Base-by-base conservation (phyloP, 1,140 invertebrate species). In the Zaprionus nigranus region DNA sequence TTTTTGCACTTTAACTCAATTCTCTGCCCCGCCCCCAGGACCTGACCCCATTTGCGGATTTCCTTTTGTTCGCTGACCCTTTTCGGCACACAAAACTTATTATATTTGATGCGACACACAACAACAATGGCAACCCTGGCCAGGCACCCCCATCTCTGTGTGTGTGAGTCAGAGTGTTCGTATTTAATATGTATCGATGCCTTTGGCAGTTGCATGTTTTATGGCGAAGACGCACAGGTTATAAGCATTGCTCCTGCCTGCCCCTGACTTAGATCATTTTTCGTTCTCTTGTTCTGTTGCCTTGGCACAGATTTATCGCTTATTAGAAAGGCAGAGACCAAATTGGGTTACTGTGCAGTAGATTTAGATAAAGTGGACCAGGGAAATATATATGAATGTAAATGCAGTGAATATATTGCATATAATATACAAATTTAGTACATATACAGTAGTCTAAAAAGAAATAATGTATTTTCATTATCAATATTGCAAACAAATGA, bases 171-270 rank as follows among this genome's bases (percentile, higher is more conserved):
- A 66, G 73, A 53, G 57, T 65, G 79, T 40, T 54, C 82, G 73
- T 86, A 87, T 87, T 86, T 79, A 87, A 87, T 86, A 87, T 70
- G 70, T 80, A 78, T 81, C 67, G 67, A 69, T 81, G 70, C 71
- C 78, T 83, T 67, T 83, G 81, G 77, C 80, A 88, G 76, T 69
- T 80, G 72, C 58, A 58, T 65, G 43, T 28, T 64, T 70, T 62
- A 61, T 43, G 60, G 30, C 17, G 6, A 17, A 40, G 59, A 59
- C 56, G 22, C 28, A 38, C 34, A 49, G 65, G 56, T 49, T 68
- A 68, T 59, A 68, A 67, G 65, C 56, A 67, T 51, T 67, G 34
- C 53, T 56, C 24, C 57, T 53, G 15, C 49, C 36, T 54, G 6
- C 24, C 9, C 54, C 11, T 78, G 59, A 59, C 56, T 67, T 72